Percentiles rank a stretch among this genome's conserved stretches.
phyloP scores from a whole-genome alignment of 2,113 vertebrate species.

The Glaucomys volans region DNA sequence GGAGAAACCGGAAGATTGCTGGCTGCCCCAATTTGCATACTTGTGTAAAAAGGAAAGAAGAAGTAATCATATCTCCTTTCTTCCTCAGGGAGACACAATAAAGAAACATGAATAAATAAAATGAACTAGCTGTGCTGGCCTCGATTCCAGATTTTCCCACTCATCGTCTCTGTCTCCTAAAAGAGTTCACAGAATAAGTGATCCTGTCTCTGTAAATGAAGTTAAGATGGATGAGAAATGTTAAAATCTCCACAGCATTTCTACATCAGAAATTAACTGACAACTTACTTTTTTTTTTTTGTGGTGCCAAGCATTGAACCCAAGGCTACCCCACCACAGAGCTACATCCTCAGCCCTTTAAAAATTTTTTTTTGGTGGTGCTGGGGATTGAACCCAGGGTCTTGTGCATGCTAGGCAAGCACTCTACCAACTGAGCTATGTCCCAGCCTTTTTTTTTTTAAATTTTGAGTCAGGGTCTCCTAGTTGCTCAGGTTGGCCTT shows the following conservation, averaged over 20 bases:
- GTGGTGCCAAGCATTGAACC: too few species aligned
- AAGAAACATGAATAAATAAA: conserved; percentile 69
- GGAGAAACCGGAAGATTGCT: conserved; percentile 8
- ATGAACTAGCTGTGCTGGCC: conserved; percentile 39
- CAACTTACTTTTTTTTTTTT: not conserved
- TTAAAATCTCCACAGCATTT: not conserved
- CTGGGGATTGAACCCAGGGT: too few species aligned
- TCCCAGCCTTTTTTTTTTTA: too few species aligned
- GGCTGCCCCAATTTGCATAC: conserved; percentile 45
- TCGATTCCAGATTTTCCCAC: conserved; percentile 40
- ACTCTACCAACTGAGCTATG: too few species aligned
- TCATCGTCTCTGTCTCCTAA: not conserved
- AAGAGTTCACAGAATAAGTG: conserved; percentile 48
- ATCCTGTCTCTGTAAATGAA: conserved; percentile 17
- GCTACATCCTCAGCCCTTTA: not conserved
- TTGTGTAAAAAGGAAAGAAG: conserved; percentile 47
- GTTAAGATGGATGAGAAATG: conserved; percentile 38
- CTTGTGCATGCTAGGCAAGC: too few species aligned
- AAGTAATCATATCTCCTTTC: conserved; percentile 53
- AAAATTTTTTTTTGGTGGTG: not conserved
- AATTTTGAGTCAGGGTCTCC: not conserved
- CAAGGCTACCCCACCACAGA: too few species aligned
- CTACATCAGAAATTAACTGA: conserved; percentile 24
- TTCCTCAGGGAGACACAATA: conserved; percentile 58
- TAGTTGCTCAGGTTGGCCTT: not conserved